Percentiles rank a stretch among this genome's conserved stretches.
These are phyloP conservation scores for Dipodomys spectabilis DNA, from an alignment of 2,113 vertebrate genomes.

Conservation along the genomic window DNA sequence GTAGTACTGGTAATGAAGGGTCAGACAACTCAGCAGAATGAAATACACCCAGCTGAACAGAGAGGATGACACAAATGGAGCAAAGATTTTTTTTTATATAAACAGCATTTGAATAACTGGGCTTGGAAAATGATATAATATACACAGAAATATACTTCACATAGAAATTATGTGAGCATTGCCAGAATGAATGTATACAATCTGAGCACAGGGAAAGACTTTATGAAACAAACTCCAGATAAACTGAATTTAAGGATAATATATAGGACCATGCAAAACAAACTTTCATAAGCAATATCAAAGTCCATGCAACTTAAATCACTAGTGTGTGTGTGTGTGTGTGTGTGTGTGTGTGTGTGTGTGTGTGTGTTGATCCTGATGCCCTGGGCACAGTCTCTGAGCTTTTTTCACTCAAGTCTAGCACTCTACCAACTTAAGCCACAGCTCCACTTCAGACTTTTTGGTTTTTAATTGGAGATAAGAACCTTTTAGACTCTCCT, in stretches of 20 bases:
- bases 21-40: conserved; percentile 1
- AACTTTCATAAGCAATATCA: conserved; percentile 9
- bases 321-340: neutral
- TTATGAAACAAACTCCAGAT: neutral
- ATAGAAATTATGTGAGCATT: neutral
- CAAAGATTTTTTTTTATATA: neutral
- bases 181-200: neutral
- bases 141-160: conserved; percentile 15
- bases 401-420: too few species aligned
- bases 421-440: too few species aligned
- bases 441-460: too few species aligned
- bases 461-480: too few species aligned
- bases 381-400: too few species aligned
- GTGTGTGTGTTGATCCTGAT: too few species aligned
- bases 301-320: conserved; percentile 7
- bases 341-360: too few species aligned
- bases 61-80: neutral
- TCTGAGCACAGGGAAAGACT: neutral
- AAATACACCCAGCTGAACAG: neutral
- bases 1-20: neutral
- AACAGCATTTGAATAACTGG: neutral
- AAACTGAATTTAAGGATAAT: conserved; percentile 38
- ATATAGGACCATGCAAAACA: conserved; percentile 3
- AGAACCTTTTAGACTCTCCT: too few species aligned
- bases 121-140: conserved; percentile 17